A percentile compares a stretch with the other conserved stretches of the same genome.
These are phyloP conservation scores for Sturnus vulgaris DNA, from an alignment of 2,113 vertebrate genomes.

Conservation along the genomic window DNA sequence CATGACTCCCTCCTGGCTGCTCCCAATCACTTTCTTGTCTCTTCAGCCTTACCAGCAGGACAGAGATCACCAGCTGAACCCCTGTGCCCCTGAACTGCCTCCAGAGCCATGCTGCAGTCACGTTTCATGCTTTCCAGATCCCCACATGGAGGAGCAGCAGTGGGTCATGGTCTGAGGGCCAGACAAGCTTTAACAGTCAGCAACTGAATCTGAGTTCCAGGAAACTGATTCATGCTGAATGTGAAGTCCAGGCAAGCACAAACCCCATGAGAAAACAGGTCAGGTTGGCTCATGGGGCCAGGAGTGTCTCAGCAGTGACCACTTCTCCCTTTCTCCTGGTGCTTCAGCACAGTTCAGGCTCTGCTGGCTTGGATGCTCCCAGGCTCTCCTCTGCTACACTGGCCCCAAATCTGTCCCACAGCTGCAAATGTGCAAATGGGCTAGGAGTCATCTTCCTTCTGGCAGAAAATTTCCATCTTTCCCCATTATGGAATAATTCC, in stretches of 20 bases:
- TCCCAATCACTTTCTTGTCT: not conserved
- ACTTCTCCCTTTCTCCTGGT: not conserved
- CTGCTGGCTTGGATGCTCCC: not conserved
- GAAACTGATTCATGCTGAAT: not conserved
- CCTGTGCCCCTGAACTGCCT: no score
- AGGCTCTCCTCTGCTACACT: not conserved
- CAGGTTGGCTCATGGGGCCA: not conserved
- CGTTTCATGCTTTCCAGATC: not conserved
- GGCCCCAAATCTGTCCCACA: not conserved
- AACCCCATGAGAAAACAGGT: not conserved
- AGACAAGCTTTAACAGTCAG: not conserved
- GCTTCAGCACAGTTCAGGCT: not conserved
- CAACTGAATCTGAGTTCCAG: no score
- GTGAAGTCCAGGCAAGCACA: not conserved
- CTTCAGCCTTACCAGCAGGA: not conserved
- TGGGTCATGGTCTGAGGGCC: not conserved
- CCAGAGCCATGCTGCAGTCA: not conserved
- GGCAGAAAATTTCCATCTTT: not conserved
- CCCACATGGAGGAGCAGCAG: not conserved
- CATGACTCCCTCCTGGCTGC: not conserved
- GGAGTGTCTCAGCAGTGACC: not conserved
- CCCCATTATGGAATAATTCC: not conserved
- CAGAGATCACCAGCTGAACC: accelerated
- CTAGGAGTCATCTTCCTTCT: not conserved
- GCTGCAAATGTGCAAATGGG: not conserved